A percentile compares a stretch with the other conserved stretches of the same genome.
Evolutionary conservation across 2,113 vertebrate species (phyloP).

Genomic region (Anhinga anhinga): DNA sequence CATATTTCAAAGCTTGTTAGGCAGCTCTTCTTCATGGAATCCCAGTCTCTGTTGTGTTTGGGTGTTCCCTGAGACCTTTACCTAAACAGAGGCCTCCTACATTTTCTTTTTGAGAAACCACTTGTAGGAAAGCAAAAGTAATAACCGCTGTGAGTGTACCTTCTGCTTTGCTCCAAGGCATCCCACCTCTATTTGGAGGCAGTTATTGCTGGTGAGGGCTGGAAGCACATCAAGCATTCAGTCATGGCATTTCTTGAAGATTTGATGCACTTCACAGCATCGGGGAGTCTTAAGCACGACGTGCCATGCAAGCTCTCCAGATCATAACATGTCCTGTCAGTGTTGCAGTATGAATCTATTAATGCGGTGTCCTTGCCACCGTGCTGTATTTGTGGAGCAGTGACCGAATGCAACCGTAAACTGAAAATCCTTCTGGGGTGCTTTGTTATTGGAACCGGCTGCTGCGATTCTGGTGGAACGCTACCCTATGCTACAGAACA

Average conservation of each 20-base stretch:
- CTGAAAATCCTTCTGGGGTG: neutral
- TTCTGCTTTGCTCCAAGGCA: neutral
- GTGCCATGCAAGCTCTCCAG: neutral
- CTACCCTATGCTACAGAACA: neutral
- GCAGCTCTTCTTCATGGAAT: neutral
- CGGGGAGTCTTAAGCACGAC: fast-evolving
- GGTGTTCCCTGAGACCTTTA: neutral
- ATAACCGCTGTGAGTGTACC: neutral
- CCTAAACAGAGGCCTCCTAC: neutral
- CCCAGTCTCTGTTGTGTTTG: neutral
- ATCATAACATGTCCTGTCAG: neutral
- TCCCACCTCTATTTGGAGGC: neutral
- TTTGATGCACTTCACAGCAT: neutral
- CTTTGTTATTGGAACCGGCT: neutral
- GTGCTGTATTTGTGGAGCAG: neutral
- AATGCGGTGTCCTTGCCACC: neutral
- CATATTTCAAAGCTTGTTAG: neutral
- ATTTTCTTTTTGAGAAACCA: neutral
- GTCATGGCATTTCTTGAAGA: neutral
- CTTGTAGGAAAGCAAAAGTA: neutral
- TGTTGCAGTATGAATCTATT: neutral
- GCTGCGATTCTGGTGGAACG: neutral
- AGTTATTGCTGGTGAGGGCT: neutral
- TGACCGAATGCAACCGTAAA: neutral
- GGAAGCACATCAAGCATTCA: neutral